Base-by-base conservation (phyloP, 2,113 vertebrate species). In the Callaeas wilsoni region DNA sequence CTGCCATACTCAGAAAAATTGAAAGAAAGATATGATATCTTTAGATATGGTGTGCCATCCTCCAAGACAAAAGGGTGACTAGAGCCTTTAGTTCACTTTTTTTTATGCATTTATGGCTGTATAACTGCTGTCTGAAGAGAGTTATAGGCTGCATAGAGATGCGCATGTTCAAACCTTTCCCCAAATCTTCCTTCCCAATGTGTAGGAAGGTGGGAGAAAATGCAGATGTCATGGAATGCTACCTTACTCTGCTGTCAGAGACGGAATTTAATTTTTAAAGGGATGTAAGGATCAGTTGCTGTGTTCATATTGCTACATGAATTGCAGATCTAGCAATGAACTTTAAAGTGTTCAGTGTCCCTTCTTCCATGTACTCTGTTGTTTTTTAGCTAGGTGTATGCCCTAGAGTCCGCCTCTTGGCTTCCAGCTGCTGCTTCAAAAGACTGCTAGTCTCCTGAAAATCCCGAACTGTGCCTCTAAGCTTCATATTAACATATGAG, bases 401-500 rank as follows among this genome's bases (percentile, higher is more conserved):
- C 17, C 12, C 32, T 49, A 22, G 26, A 18, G 3, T 55, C 35
- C 13, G 7, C 5, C 8, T 83, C 10, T 50, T 67, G 53, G 7
- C 27, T 76, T 90, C 25, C 30, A 85, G 25, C 35, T 68, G 25
- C 16, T 79, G 23, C 20, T 64, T 70, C 33, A 30, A 42, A 82
- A 47, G 16, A 10, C 11, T 59, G 3, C 44, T 64, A 4, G 39
- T 78, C 9, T 74, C 46, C 33, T 52, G 1, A 25, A 84, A 65
- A 9, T 78, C 52, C 16, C 60, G 52, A 79, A 50, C 16, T 44
- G 12, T 44, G 9, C 27, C 23, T 84, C 20, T 47, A 39, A 82
- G 7, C 16, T 63, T 79, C 39, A 35, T 19, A 26, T 52, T 42
- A 70, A 55, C 0, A 0, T 35, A 16, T 0, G 1, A 63, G 27